Percentiles rank a stretch among this genome's conserved stretches.
Conservation (phyloP, 2,113 vertebrate genomes). For the Galemys pyrenaicus region DNA sequence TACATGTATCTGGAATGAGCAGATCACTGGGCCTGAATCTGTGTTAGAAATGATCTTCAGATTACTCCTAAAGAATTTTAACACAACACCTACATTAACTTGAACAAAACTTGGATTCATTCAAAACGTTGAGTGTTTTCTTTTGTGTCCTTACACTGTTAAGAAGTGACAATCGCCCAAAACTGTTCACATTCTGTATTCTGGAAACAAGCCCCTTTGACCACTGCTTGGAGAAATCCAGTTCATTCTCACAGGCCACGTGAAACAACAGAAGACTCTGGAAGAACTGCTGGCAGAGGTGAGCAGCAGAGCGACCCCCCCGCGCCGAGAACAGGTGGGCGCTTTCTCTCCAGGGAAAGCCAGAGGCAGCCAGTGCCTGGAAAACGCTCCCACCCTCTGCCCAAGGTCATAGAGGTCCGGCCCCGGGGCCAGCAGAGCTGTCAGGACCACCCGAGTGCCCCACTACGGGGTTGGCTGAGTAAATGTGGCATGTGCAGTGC, state of each 20-base stretch:
- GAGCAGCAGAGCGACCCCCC: not conserved
- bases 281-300: not conserved
- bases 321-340: not conserved
- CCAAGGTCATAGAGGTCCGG: not conserved
- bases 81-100: not conserved
- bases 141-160: not conserved
- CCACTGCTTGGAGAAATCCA: not conserved
- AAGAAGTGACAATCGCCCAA: not conserved
- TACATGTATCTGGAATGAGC: not conserved
- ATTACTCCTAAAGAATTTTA: not conserved
- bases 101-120: not conserved
- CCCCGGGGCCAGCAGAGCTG: too few species aligned
- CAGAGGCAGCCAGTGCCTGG: not conserved
- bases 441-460: not conserved
- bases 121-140: not conserved
- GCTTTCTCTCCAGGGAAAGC: not conserved
- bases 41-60: conserved; percentile 14
- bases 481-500: not conserved
- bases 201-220: not conserved
- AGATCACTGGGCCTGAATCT: not conserved
- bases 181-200: not conserved
- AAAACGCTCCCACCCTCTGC: not conserved
- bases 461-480: not conserved
- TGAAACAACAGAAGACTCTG: not conserved
- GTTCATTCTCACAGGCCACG: not conserved